Evolutionary conservation across 2,113 vertebrate species (phyloP), one percentile per base, ranked within the genome.

Genomic region (Brevimyrus niger): DNA sequence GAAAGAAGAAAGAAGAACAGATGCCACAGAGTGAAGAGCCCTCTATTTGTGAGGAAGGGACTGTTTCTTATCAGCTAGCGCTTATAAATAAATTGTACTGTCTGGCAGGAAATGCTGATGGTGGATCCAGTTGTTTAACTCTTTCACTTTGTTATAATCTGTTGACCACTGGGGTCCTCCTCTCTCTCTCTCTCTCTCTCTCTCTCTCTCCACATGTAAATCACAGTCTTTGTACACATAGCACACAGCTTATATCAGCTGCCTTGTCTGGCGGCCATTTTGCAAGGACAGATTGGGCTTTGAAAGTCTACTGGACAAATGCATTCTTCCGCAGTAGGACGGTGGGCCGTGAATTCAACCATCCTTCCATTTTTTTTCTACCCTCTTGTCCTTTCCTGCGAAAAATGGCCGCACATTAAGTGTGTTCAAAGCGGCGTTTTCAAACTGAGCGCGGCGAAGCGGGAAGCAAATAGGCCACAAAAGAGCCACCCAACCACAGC

Each of bases 201-300:
- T 51, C 44, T 21, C 58, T n/a, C 87, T 46, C 23, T 21, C 61
- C 35, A 50, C 44, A 87, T n/a, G 51, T 90, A 53, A 53, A 23
- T 90, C 55, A 73, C 87, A 47, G 80, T 44, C 89, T n/a, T 35
- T 80, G 90, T 80, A 73, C 91, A 92, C 89, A 87, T 89, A 88
- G 89, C 86, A 53, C 89, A 44, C 47, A 51, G 82, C 91, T 89
- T 89, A 84, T 85, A 90, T 87, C 38, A 87, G 85, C 89, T 31
- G 87, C 88, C 88, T 90, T 85, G 88, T 91, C 90, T 92, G 90
- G 90, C 88, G 48, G 58, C 44, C 58, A 76, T 90, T 89, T 89
- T 21, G 90, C 88, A 90, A 90, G 86, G 91, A 92, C 89, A 21
- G 88, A 46, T 76, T 83, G 86, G 61, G 31, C 93, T 95, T n/a